phyloP scores from a whole-genome alignment of 2,797 vertebrate species.

The Danio choprae region DNA sequence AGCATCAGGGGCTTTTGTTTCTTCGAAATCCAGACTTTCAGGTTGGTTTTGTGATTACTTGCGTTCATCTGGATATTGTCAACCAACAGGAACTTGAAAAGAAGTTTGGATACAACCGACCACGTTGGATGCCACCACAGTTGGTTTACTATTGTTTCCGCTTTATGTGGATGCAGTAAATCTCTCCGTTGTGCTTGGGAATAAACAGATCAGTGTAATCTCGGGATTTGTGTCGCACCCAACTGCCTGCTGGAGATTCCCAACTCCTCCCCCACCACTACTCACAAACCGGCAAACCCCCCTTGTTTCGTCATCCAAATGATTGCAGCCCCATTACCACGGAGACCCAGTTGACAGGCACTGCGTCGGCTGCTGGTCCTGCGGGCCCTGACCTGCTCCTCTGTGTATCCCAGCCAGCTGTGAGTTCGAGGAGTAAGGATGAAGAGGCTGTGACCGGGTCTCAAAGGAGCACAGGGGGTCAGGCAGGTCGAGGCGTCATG shows the following conservation, averaged over 20 bases:
- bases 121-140: neutral
- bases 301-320: slow-evolving; percentile 47
- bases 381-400: slow-evolving; percentile 32
- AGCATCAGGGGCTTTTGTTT: slow-evolving; percentile 22
- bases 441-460: slow-evolving; percentile 48
- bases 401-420: neutral
- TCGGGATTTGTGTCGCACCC: slow-evolving; percentile 57
- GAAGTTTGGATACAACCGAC: neutral
- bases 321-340: slow-evolving; percentile 40
- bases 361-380: slow-evolving; percentile 14
- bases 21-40: neutral
- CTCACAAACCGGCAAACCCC: slow-evolving; percentile 24
- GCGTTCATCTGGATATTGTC: neutral
- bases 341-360: slow-evolving; percentile 42
- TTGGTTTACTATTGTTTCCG: slow-evolving; percentile 2
- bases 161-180: neutral
- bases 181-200: slow-evolving; percentile 33
- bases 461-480: slow-evolving; percentile 12
- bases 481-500: slow-evolving; percentile 63
- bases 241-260: slow-evolving; percentile 45
- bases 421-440: slow-evolving; percentile 38
- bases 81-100: slow-evolving; percentile 6
- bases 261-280: slow-evolving; percentile 51
- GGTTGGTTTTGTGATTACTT: neutral
- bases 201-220: slow-evolving; percentile 58